Conservation (phyloP, 1,140 invertebrate genomes). For the Melipona quadrifasciata region DNA sequence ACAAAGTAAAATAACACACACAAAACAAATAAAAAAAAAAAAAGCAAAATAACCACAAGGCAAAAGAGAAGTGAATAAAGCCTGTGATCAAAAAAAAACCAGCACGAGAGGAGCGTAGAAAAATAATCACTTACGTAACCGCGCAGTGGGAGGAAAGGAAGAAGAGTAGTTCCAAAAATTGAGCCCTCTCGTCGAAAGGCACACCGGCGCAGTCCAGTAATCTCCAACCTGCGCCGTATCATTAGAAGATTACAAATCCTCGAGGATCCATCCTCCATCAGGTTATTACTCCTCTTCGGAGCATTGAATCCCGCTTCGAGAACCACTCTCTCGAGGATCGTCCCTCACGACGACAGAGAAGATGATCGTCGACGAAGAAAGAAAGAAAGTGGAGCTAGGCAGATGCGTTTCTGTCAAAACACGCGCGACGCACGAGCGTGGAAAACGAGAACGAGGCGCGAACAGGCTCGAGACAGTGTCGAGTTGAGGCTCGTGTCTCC, state of each 20-base stretch:
- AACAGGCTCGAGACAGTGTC: background rate
- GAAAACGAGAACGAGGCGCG: background rate
- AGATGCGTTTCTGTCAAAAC: conserved; percentile 46
- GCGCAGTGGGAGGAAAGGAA: background rate
- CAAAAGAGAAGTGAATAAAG: background rate
- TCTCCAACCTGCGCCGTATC: conserved; percentile 68
- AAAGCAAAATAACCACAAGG: too few species aligned
- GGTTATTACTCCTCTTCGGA: conserved; percentile 14
- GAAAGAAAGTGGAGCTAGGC: background rate
- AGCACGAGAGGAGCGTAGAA: too few species aligned
- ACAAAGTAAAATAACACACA: too few species aligned
- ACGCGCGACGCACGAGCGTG: background rate
- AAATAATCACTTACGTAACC: background rate
- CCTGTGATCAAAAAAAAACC: too few species aligned
- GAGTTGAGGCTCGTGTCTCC: conserved; percentile 19
- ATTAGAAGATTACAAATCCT: conserved; percentile 69
- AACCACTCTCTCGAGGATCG: background rate
- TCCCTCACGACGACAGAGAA: background rate
- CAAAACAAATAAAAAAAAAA: too few species aligned
- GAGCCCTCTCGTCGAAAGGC: background rate
- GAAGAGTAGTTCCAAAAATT: background rate
- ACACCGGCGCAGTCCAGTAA: conserved; percentile 46
- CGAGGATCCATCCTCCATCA: background rate
- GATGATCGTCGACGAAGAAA: background rate
- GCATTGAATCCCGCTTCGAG: background rate